Conservation (phyloP, 2,888 invertebrate species). For the Lamproptera curius region DNA sequence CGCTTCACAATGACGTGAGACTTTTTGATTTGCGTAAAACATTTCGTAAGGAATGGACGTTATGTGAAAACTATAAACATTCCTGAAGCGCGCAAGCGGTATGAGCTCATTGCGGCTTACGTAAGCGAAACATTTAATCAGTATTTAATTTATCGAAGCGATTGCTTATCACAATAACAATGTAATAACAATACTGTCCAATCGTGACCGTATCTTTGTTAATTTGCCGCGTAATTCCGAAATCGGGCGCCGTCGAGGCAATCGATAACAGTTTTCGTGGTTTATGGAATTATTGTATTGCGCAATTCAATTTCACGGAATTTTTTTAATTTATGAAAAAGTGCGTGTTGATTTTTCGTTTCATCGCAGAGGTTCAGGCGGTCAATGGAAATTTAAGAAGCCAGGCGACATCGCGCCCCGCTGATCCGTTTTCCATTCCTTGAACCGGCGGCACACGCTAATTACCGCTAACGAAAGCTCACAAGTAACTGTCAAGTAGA, state of each 20-base stretch:
- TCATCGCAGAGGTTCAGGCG: no score
- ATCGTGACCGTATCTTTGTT: neutral
- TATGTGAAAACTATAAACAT: neutral
- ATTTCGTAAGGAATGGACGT: neutral
- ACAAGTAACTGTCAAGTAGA: no score
- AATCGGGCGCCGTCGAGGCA: neutral
- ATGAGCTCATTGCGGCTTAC: slow-evolving; percentile 6
- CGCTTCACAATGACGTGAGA: no score
- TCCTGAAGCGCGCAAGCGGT: neutral
- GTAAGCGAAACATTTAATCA: slow-evolving; percentile 10
- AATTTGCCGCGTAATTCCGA: neutral
- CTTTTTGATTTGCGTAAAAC: no score
- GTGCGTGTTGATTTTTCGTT: no score
- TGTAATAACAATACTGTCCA: slow-evolving; percentile 1
- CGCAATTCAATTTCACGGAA: no score
- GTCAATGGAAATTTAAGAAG: slow-evolving; percentile 59
- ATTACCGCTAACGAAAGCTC: no score
- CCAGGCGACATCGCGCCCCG: slow-evolving; percentile 46
- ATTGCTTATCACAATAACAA: slow-evolving; percentile 12
- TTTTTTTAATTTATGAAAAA: no score
- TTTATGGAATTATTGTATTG: no score
- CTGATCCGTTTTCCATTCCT: slow-evolving; percentile 51
- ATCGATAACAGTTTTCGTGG: no score
- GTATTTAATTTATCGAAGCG: slow-evolving; percentile 5
- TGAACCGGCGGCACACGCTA: no score